Percentiles rank a stretch among this genome's conserved stretches.
Evolutionary conservation across 2,888 invertebrate species (phyloP).

Genomic region (Pyralis farinalis): DNA sequence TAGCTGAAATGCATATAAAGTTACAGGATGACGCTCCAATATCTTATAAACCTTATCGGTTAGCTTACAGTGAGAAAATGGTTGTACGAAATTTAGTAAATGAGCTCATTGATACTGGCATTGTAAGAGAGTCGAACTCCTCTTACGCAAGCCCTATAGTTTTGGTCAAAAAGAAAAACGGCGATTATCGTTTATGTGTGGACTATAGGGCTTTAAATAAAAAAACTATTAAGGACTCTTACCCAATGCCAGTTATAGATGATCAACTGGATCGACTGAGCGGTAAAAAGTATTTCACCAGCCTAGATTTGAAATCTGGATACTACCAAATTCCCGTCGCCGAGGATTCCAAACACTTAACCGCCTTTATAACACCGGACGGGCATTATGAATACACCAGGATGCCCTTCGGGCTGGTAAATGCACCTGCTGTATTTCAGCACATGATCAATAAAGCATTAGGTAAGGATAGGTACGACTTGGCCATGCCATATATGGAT

Average conservation of each 20-base stretch:
- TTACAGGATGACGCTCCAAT: too few relatives aligned
- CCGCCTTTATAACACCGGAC: too few relatives aligned
- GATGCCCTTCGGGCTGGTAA: conserved; percentile 1
- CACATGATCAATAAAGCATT: conserved; percentile 15
- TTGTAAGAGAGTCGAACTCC: too few relatives aligned
- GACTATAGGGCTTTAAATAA: conserved; percentile 14
- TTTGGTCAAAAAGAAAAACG: conserved; percentile 16
- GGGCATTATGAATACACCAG: too few relatives aligned
- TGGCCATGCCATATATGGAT: too few relatives aligned
- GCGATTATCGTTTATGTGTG: conserved; percentile 12
- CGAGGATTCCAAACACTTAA: conserved; percentile 6
- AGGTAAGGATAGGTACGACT: too few relatives aligned
- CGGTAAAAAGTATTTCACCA: conserved; percentile 16
- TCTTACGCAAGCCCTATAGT: conserved; percentile 22
- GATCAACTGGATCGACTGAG: conserved; percentile 21
- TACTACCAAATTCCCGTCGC: conserved; percentile 20
- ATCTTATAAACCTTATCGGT: too few relatives aligned
- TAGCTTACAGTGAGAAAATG: too few relatives aligned
- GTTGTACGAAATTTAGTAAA: too few relatives aligned
- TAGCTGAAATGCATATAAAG: too few relatives aligned
- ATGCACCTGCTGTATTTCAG: conserved; percentile 20
- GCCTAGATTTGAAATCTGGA: conserved; percentile 20
- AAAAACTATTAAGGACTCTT: conserved; percentile 22
- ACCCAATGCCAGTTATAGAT: conserved; percentile 21
- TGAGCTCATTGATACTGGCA: too few relatives aligned